Evolutionary conservation across 2,888 invertebrate genomes (phyloP).

Genomic region (Drosophila tripunctata): DNA sequence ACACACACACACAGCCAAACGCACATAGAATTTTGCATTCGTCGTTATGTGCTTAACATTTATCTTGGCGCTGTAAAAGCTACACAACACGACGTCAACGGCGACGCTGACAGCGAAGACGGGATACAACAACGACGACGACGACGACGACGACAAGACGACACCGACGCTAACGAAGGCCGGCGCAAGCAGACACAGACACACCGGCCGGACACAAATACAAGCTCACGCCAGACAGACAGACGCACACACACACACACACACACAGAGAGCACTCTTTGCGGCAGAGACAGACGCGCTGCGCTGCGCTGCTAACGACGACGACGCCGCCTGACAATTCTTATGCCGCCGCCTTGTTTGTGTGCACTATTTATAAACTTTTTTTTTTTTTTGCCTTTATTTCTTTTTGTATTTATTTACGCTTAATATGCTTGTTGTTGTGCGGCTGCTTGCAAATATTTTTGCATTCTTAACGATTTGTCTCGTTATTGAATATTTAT

Average conservation of each 20-base stretch:
- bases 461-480: constrained; percentile 52
- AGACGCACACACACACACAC: constrained; percentile 26
- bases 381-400: constrained; percentile 31
- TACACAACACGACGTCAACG: too few relatives aligned
- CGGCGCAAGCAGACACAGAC: constrained; percentile 38
- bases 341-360: constrained; percentile 61
- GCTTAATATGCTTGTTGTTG: constrained; percentile 47
- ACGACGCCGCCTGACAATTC: constrained; percentile 68
- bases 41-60: constrained; percentile 57
- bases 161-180: constrained; percentile 37
- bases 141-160: constrained; percentile 42
- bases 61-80: constrained; percentile 48
- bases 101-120: constrained; percentile 25
- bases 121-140: constrained; percentile 17
- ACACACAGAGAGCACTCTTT: constrained; percentile 30
- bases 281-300: constrained; percentile 16
- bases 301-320: constrained; percentile 41
- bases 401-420: constrained; percentile 5
- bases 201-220: constrained; percentile 47
- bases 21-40: constrained; percentile 39
- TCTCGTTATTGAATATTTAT: constrained; percentile 66
- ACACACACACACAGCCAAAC: background rate
- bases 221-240: constrained; percentile 26
- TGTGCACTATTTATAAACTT: constrained; percentile 78
- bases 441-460: constrained; percentile 54